Base-by-base conservation (phyloP, 2,797 vertebrate species). In the Petrocephalus schoutedeni region DNA sequence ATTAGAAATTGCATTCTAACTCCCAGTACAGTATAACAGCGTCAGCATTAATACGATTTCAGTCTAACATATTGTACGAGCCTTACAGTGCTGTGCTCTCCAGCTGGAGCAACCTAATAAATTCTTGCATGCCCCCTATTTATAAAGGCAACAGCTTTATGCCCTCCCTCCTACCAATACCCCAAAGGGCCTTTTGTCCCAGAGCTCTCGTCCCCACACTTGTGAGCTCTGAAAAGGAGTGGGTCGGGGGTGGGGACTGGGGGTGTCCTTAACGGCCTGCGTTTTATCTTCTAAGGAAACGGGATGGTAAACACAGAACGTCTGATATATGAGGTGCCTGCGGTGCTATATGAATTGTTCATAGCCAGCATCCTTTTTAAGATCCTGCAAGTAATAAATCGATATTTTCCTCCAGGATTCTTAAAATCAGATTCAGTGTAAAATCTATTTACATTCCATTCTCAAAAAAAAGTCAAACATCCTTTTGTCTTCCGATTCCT, bases 101-200 rank as follows among this genome's bases (percentile, higher is more conserved):
- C 32, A 71, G 64, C 32, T 10, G 4, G 12, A 67, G 28, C 12
- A 12, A 36, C 64, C 32, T 36, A 71, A 71, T 36, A 67, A 32
- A 32, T 71, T 71, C 28, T 71, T 4, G 1, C 28, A 71, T 36
- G 28, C 86, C 61, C 84, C 7, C 71, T 51, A 57, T 59, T 5
- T 64, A 71, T 19, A 36, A 19, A 12, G 59, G 86, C 88, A 59
- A 87, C 87, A 93, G 92, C 93, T 93, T 94, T 93, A 94, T 36
- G 71, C 36, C 41, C 53, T 1, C 23, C 32, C 21, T 71, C 32
- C 64, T 71, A 4, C 49, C 49, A 51, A 51, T 51, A 28, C 64
- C 64, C 64, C 28, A 36, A 71, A 16, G 59, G 45, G 53, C 23
- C 28, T 77, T 80, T 57, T 54, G 86, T 32, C 36, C 36, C 67